Percentiles rank a stretch among this genome's conserved stretches.
These are phyloP conservation scores for Loris lydekkerianus DNA, from an alignment of 2,797 vertebrate species.

Conservation along the genomic window DNA sequence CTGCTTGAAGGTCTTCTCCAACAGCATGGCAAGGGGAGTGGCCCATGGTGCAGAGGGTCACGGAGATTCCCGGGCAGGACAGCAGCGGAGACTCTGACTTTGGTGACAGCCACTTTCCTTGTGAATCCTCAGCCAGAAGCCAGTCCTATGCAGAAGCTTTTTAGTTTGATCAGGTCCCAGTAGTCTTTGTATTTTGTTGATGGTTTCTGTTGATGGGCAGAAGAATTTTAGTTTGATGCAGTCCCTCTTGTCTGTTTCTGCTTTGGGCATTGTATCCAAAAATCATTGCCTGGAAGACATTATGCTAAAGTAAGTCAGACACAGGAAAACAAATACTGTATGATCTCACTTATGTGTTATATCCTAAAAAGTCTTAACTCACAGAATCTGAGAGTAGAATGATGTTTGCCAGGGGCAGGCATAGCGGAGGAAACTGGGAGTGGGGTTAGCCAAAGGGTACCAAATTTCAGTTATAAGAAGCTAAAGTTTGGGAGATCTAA, in stretches of 20 bases:
- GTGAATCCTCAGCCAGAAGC: too few relatives aligned
- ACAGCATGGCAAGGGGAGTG: too few relatives aligned
- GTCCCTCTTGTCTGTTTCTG: neutral
- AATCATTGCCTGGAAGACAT: neutral
- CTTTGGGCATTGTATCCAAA: neutral
- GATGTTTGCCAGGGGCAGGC: neutral
- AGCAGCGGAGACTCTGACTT: too few relatives aligned
- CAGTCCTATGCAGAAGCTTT: too few relatives aligned
- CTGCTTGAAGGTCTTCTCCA: too few relatives aligned
- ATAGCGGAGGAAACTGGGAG: accelerated
- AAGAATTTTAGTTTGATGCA: neutral
- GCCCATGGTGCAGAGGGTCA: too few relatives aligned
- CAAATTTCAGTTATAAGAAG: too few relatives aligned
- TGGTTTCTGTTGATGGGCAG: neutral
- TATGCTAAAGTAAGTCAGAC: neutral
- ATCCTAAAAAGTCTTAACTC: neutral
- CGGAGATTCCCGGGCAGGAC: too few relatives aligned
- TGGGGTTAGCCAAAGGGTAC: neutral
- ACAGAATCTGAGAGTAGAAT: neutral
- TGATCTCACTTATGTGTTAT: neutral
- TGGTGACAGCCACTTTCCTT: too few relatives aligned
- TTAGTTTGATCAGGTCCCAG: too few relatives aligned
- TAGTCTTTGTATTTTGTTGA: neutral
- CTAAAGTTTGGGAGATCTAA: neutral
- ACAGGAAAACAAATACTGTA: neutral